Percentiles rank a stretch among this genome's conserved stretches.
phyloP scores from a whole-genome alignment of 1,140 invertebrate species.

The Pararge aegeria region DNA sequence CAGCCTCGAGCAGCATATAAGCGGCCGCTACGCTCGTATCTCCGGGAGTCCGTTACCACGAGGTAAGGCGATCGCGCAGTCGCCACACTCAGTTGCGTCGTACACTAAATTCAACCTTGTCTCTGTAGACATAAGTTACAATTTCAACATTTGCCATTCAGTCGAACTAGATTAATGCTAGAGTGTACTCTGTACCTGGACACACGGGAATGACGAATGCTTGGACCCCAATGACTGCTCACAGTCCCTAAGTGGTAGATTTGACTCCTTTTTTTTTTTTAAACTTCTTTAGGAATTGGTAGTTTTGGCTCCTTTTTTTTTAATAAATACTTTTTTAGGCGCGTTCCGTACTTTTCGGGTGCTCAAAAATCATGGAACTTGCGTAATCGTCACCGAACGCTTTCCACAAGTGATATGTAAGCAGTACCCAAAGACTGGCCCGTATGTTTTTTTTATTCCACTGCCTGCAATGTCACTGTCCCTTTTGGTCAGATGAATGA shows the following conservation, averaged over 20 bases:
- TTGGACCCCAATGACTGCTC: conserved; percentile 54
- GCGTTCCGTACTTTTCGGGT: too few species aligned
- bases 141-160: conserved; percentile 73
- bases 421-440: too few species aligned
- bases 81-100: conserved; percentile 46
- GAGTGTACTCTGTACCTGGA: conserved; percentile 58
- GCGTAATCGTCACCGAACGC: too few species aligned
- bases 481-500: too few species aligned
- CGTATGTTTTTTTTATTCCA: too few species aligned
- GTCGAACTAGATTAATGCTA: conserved; percentile 67
- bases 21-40: neutral
- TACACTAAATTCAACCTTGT: conserved; percentile 49
- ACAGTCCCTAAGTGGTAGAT: conserved; percentile 53
- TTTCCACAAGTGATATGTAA: too few species aligned
- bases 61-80: conserved; percentile 57
- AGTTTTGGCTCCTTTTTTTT: too few species aligned
- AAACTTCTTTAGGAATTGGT: too few species aligned
- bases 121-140: conserved; percentile 38
- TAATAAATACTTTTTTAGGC: too few species aligned
- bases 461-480: too few species aligned
- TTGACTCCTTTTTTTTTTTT: conserved; percentile 61
- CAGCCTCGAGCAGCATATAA: conserved; percentile 31
- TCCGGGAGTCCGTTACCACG: conserved; percentile 57
- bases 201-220: conserved; percentile 66
- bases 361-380: too few species aligned